Percentiles rank a stretch among this genome's conserved stretches.
phyloP scores from a whole-genome alignment of 2,113 vertebrate species.

The Xenotilapia longispinis region DNA sequence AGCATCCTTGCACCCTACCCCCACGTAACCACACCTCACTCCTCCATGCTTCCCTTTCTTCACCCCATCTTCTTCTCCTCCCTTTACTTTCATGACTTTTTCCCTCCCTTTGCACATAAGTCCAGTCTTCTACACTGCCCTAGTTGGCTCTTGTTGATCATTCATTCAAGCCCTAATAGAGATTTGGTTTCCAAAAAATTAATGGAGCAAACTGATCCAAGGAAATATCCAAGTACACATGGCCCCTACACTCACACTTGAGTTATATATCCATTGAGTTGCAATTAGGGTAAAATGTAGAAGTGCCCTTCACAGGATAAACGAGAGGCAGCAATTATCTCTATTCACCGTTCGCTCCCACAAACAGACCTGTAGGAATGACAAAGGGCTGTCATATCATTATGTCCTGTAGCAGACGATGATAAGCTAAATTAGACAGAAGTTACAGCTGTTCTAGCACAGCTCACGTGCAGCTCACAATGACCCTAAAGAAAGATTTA shows the following conservation, averaged over 20 bases:
- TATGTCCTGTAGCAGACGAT: constrained; percentile 70
- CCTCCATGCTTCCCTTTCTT: neutral
- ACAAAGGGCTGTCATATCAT: constrained; percentile 89
- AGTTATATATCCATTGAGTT: constrained; percentile 88
- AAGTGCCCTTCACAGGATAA: constrained; percentile 90
- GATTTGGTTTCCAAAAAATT: constrained; percentile 31
- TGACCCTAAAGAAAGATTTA: neutral
- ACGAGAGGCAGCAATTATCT: constrained; percentile 94
- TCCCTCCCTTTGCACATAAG: neutral
- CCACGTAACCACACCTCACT: neutral
- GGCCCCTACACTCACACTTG: neutral
- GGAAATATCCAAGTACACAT: constrained; percentile 19
- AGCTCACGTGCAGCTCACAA: neutral
- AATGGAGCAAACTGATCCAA: constrained; percentile 32
- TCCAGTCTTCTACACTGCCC: neutral
- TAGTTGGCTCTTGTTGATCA: constrained; percentile 3
- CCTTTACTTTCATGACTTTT: neutral
- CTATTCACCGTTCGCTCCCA: constrained; percentile 82
- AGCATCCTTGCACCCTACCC: constrained; percentile 9
- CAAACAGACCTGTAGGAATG: constrained; percentile 91
- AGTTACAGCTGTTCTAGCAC: neutral
- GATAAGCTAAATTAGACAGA: neutral
- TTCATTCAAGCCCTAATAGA: constrained; percentile 29
- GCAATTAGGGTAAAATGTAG: constrained; percentile 93
- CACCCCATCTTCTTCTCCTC: neutral